A percentile compares a stretch with the other conserved stretches of the same genome.
phyloP scores from a whole-genome alignment of 2,888 invertebrate genomes.

The Cephus spinipes region DNA sequence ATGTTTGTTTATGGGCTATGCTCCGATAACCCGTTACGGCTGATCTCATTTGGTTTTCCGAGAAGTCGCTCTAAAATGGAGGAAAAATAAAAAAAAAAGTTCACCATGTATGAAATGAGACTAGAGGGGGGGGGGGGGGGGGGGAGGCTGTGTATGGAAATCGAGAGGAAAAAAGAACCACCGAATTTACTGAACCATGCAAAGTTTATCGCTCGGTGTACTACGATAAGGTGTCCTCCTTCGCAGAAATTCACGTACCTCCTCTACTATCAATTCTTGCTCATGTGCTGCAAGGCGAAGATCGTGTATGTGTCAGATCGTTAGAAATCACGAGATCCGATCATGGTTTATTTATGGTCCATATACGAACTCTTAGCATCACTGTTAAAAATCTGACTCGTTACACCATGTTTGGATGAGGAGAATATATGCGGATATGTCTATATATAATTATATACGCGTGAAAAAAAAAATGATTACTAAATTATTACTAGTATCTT shows the following conservation, averaged over 20 bases:
- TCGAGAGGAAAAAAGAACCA: constrained; percentile 19
- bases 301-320: neutral
- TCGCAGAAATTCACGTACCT: constrained; percentile 12
- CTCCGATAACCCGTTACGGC: constrained; percentile 42
- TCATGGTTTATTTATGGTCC: no score
- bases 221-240: constrained; percentile 37
- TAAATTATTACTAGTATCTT: constrained; percentile 9
- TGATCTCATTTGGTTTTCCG: constrained; percentile 3
- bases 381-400: neutral
- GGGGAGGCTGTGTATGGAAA: neutral
- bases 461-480: no score
- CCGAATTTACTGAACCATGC: constrained; percentile 51
- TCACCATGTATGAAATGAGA: neutral
- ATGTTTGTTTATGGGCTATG: constrained; percentile 28
- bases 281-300: neutral
- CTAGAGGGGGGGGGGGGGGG: neutral
- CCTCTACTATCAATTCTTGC: neutral
- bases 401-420: constrained; percentile 21
- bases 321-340: neutral
- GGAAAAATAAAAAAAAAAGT: neutral
- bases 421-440: constrained; percentile 15
- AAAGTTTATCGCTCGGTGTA: constrained; percentile 52
- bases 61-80: neutral
- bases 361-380: neutral
- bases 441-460: constrained; percentile 21